These are phyloP conservation scores for Coenonympha arcania DNA, from an alignment of 2,888 invertebrate species.

Conservation along the genomic window DNA sequence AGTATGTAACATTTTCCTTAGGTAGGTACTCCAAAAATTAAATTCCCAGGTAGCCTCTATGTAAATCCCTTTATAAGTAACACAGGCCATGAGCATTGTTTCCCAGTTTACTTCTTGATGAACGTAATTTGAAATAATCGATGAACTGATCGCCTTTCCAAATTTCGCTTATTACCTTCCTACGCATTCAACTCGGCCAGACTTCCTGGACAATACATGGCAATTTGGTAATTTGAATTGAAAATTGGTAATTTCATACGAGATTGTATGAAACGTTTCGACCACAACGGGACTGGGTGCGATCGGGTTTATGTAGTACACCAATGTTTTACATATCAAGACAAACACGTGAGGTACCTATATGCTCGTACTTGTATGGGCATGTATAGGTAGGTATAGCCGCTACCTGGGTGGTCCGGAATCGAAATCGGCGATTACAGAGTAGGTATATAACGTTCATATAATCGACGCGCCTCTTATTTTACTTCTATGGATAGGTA, in stretches of 20 bases:
- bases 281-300: slow-evolving; percentile 24
- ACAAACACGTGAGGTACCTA: slow-evolving; percentile 33
- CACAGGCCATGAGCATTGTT: not conserved
- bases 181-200: slow-evolving; percentile 43
- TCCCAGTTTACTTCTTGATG: not conserved
- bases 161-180: slow-evolving; percentile 59
- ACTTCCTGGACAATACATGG: slow-evolving; percentile 47
- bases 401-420: slow-evolving; percentile 64
- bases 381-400: slow-evolving; percentile 39
- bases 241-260: no score
- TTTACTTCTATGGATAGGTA: slow-evolving; percentile 16
- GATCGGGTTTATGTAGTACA: slow-evolving; percentile 21
- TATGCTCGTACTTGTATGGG: slow-evolving; percentile 3
- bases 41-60: no score
- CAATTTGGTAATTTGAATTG: slow-evolving; percentile 63
- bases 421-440: slow-evolving; percentile 57
- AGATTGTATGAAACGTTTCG: slow-evolving; percentile 54
- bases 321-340: slow-evolving; percentile 29
- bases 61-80: not conserved
- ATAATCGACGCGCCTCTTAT: slow-evolving; percentile 35
- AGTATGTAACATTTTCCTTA: no score
- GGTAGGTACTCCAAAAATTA: no score
- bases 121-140: slow-evolving; percentile 40
- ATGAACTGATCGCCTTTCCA: slow-evolving; percentile 39
- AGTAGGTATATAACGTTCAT: slow-evolving; percentile 48